Base-by-base conservation (phyloP, 2,888 invertebrate genomes). In the Isotomurus palustris region DNA sequence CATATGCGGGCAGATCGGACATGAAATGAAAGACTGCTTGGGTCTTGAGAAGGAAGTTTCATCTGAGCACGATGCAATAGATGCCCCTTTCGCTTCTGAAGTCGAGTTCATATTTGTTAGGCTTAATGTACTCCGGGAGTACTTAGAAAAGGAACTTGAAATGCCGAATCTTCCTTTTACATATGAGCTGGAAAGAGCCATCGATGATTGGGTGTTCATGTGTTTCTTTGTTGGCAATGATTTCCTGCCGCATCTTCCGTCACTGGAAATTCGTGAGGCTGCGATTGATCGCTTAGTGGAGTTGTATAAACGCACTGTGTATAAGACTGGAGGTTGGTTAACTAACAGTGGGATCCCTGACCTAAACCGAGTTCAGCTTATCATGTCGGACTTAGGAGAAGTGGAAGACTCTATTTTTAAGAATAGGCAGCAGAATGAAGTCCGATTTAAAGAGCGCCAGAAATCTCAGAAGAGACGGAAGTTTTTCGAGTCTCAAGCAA, bases 151-250 rank as follows among this genome's bases (percentile, higher is more conserved):
- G 72, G 96, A 97, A 68, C 79, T 97, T 53, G 75, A 78, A 69
- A 96, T 97, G 92, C 88, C 88, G 0, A 89, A 90, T 76, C 80
- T 97, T 36, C 94, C 96, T 3, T 97, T 99, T 76, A 79, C 83
- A 49, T 97, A 92, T 75, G 91, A 94, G 74, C 91, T 99, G 75
- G 99, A 99, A 72, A 79, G 97, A 55, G 93, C 87, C 0, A 76
- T 99, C 17, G 99, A 99, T 74, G 99, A 99, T 77, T 99, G 97
- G 97, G 97, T 83, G 17, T 82, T 83, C 71, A 95, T 99, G 93
- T 99, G 99, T 75, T 99, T 99, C 79, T 99, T 99, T 77, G 96
- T 97, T 51, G 99, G 99, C 47, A 99, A 99, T 74, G 99, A 99
- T 78, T 99, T 99, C 75, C 76, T 99, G 71, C 99, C 99, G 0